These are phyloP conservation scores for Ictalurus punctatus DNA, from an alignment of 2,113 vertebrate genomes.

Conservation along the genomic window DNA sequence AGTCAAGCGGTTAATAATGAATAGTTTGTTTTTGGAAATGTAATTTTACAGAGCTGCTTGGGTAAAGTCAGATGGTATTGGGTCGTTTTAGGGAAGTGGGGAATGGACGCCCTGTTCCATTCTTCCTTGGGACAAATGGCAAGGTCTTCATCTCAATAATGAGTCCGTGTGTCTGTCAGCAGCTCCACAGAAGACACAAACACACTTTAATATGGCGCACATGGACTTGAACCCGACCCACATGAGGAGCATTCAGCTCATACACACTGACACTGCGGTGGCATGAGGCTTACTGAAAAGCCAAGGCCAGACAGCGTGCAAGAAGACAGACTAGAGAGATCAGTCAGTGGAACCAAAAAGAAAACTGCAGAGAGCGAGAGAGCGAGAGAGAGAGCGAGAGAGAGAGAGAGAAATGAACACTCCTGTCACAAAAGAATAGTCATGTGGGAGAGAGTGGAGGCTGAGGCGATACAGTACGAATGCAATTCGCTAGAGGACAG, in stretches of 20 bases:
- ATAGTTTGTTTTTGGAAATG: not conserved
- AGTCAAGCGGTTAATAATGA: slow-evolving; percentile 16
- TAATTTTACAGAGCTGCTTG: not conserved
- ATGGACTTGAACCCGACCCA: slow-evolving; percentile 22
- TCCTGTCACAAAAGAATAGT: slow-evolving; percentile 22
- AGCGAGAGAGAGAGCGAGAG: not conserved
- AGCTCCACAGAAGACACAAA: not conserved
- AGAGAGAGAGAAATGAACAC: not conserved
- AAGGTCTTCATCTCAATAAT: slow-evolving; percentile 7
- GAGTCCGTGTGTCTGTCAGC: slow-evolving; percentile 18
- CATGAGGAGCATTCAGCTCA: slow-evolving; percentile 26
- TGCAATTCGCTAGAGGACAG: slow-evolving; percentile 18
- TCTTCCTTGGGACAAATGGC: not conserved
- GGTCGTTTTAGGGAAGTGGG: not conserved
- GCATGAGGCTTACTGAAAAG: slow-evolving; percentile 13
- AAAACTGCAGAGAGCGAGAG: not conserved
- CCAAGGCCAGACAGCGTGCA: slow-evolving; percentile 29
- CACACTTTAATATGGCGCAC: slow-evolving; percentile 27
- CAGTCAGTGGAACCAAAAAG: slow-evolving; percentile 31
- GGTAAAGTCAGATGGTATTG: not conserved
- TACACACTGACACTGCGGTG: slow-evolving; percentile 18
- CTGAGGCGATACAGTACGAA: slow-evolving; percentile 14
- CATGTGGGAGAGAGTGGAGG: not conserved
- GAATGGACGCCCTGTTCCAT: not conserved
- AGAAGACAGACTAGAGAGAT: slow-evolving; percentile 15